Evolutionary conservation across 2,888 invertebrate genomes (phyloP), one percentile per base, ranked within the genome.

Genomic region (Chamaedrilus cognettii): DNA sequence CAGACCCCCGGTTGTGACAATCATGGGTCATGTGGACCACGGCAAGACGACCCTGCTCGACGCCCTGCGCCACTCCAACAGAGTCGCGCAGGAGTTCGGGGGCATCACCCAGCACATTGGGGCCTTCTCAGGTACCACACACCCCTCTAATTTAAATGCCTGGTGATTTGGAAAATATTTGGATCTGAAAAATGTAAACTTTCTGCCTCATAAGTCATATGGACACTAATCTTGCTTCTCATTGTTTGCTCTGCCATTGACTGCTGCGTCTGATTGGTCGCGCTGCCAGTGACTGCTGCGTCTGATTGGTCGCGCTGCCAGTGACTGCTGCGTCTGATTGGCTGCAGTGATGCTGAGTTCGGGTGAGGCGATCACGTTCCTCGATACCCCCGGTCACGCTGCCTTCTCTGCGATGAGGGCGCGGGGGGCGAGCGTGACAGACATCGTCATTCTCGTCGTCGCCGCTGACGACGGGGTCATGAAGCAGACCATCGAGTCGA

Each of bases 1-100:
- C 2, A 88, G 98, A 1, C 91, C 94, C 19, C 96, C 99, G 0
- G 93, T 99, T 0, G 96, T 97, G 0, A 96, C 98, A 3, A 93
- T 99, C 59, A 99, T 99, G 98, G 99, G 99, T 0, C 99, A 99
- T 84, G 97, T 99, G 1, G 99, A 99, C 87, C 99, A 99, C 86
- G 99, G 99, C 15, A 98, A 99, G 87, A 99, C 99, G 2, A 98
- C 98, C 0, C 86, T 99, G 3, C 85, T 99, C 3, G 98, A 98
- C 85, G 87, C 93, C 0, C 84, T 98, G 34, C 85, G 97, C 61
- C 88, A 94, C 73, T 90, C 95, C 0, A 88, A 90, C 50, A 90
- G 98, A 2, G 97, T 94, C 0, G 90, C 91, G 49, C 87, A 90
- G 42, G 99, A 99, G 86, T 96, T 95, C 83, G 99, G 99, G 1